Evolutionary conservation across 2,113 vertebrate genomes (phyloP).

Genomic region (Ailurus styani): DNA sequence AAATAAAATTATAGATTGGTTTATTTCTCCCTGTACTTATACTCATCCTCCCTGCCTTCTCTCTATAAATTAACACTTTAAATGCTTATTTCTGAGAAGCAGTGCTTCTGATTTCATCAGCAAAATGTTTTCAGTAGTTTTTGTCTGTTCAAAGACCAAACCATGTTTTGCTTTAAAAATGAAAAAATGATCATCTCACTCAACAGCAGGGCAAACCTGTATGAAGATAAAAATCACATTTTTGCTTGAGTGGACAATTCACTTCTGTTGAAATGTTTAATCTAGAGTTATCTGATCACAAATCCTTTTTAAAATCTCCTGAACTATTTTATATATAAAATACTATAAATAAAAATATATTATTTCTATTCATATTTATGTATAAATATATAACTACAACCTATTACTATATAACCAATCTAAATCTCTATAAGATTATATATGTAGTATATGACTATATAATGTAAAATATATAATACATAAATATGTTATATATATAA

Average conservation of each 20-base stretch:
- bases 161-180: neutral
- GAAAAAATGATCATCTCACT: neutral
- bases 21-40: neutral
- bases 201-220: neutral
- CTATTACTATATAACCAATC: neutral
- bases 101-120: neutral
- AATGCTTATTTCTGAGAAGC: neutral
- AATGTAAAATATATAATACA: neutral
- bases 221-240: neutral
- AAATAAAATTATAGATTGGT: neutral
- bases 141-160: neutral
- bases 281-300: neutral
- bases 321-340: neutral
- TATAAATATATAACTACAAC: neutral
- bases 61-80: neutral
- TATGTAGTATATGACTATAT: neutral
- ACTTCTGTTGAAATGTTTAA: neutral
- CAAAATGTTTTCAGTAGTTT: neutral
- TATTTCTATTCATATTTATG: neutral
- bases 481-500: too few species aligned
- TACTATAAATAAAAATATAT: neutral
- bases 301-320: neutral
- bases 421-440: neutral
- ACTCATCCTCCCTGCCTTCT: neutral
- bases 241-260: neutral